phyloP scores from a whole-genome alignment of 2,113 vertebrate genomes.

The Tympanuchus pallidicinctus region DNA sequence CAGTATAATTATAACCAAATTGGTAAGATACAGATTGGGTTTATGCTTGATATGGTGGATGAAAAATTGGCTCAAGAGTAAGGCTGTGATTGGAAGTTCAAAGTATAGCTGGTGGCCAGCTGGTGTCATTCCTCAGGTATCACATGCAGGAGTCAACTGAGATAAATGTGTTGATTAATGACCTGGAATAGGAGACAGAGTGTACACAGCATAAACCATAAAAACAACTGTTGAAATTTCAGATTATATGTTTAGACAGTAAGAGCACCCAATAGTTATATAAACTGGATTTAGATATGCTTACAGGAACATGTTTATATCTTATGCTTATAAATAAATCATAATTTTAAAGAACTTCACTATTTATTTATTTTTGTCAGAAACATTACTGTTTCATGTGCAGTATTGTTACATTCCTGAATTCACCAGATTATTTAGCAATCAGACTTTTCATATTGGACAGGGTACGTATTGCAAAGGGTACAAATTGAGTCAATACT shows the following conservation, averaged over 20 bases:
- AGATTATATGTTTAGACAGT: neutral
- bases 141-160: neutral
- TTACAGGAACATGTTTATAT: neutral
- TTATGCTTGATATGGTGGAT: neutral
- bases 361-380: neutral
- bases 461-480: neutral
- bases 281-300: neutral
- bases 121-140: neutral
- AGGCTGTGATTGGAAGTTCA: rapidly evolving
- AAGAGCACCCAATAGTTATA: neutral
- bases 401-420: neutral
- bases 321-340: neutral
- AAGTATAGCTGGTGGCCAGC: neutral
- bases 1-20: neutral
- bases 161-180: neutral
- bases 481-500: neutral
- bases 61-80: neutral
- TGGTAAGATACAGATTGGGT: neutral
- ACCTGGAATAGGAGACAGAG: neutral
- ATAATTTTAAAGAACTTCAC: neutral
- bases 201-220: neutral
- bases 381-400: neutral
- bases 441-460: neutral
- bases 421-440: neutral
- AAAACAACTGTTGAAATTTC: neutral